phyloP scores from a whole-genome alignment of 2,888 invertebrate species.

The Drosophila longiperda region DNA sequence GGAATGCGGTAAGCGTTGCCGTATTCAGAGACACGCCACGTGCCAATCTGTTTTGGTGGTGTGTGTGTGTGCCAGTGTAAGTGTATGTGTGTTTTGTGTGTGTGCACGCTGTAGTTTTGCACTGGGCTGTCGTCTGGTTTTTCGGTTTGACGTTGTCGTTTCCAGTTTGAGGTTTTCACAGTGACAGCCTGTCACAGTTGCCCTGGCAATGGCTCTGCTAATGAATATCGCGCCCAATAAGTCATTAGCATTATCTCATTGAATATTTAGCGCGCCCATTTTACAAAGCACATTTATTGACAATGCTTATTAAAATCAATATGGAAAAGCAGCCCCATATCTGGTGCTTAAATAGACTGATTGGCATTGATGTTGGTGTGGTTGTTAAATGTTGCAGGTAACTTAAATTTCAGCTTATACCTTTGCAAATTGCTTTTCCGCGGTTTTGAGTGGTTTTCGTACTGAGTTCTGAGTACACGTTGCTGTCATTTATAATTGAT shows the following conservation, averaged over 20 bases:
- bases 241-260: conserved; percentile 75
- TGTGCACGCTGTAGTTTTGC: conserved; percentile 50
- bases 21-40: conserved; percentile 11
- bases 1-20: background rate
- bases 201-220: conserved; percentile 50
- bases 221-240: conserved; percentile 74
- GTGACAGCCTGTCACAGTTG: conserved; percentile 61
- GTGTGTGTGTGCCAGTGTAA: background rate
- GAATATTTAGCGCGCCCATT: conserved; percentile 68
- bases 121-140: conserved; percentile 17
- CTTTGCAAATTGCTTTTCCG: conserved; percentile 55
- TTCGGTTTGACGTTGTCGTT: conserved; percentile 28
- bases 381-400: conserved; percentile 34
- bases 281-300: conserved; percentile 61
- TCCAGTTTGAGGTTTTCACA: conserved; percentile 35
- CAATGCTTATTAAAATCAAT: conserved; percentile 64
- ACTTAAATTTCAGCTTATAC: conserved; percentile 52
- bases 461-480: conserved; percentile 1
- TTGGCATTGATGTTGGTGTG: conserved; percentile 3
- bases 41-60: conserved; percentile 13
- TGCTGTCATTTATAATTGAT: conserved; percentile 72
- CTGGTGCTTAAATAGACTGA: background rate
- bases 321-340: conserved; percentile 14
- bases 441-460: conserved; percentile 5
- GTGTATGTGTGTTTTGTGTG: background rate